Percentiles rank a stretch among this genome's conserved stretches.
Conservation (phyloP, 2,797 vertebrate genomes). For the Rousettus madagascariensis region DNA sequence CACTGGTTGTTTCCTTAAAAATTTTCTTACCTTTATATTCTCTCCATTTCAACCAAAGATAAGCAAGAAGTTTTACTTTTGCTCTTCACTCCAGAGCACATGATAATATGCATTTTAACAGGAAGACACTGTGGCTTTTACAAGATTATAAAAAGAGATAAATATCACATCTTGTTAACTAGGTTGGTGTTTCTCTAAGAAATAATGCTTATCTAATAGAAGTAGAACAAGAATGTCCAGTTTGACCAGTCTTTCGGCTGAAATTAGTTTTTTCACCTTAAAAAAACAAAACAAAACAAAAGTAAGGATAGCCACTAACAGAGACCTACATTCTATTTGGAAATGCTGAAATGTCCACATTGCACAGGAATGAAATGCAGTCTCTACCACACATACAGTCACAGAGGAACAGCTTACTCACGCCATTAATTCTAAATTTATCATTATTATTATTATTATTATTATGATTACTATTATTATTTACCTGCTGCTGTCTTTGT, state of each 20-base stretch:
- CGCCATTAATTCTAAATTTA: neutral
- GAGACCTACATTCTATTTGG: neutral
- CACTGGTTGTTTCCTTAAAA: neutral
- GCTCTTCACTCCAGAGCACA: constrained; percentile 40
- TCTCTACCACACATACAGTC: neutral
- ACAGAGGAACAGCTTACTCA: neutral
- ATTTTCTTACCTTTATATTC: neutral
- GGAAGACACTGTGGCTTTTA: constrained; percentile 77
- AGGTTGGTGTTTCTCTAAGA: constrained; percentile 72
- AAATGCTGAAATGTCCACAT: neutral
- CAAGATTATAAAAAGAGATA: constrained; percentile 64
- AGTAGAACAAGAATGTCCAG: constrained; percentile 54
- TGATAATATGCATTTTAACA: constrained; percentile 20
- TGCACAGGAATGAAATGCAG: neutral
- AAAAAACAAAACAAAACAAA: neutral
- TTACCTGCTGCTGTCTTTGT: constrained; percentile 89
- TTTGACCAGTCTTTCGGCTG: constrained; percentile 38
- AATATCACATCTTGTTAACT: constrained; percentile 63
- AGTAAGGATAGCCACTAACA: neutral
- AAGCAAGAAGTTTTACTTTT: constrained; percentile 60
- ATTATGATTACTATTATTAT: neutral
- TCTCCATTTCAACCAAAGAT: constrained; percentile 66
- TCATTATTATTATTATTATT: neutral
- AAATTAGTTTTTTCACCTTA: neutral
- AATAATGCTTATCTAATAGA: constrained; percentile 51